A percentile compares a stretch with the other conserved stretches of the same genome.
Evolutionary conservation across 2,888 invertebrate genomes (phyloP).

Genomic region (Nematopogon swammerdamellus): DNA sequence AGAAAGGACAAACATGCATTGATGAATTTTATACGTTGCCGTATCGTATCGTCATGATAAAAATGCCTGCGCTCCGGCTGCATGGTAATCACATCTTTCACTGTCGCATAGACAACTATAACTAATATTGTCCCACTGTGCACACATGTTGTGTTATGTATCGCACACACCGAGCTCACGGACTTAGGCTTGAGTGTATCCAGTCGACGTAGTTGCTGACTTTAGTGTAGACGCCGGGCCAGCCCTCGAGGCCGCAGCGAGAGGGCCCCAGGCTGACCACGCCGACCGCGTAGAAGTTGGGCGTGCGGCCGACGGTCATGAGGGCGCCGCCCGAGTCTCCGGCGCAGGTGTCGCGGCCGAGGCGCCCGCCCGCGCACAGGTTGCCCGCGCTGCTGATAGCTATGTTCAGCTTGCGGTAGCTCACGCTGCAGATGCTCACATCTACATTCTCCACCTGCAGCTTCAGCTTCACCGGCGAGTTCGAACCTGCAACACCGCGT

Average conservation of each 20-base stretch:
- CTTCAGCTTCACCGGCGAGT: slow-evolving; percentile 23
- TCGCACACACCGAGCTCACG: too few species aligned
- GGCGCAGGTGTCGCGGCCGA: slow-evolving; percentile 47
- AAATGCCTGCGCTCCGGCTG: not conserved
- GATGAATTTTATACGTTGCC: not conserved
- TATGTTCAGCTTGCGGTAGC: slow-evolving; percentile 15
- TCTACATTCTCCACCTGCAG: slow-evolving; percentile 30
- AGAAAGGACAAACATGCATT: not conserved
- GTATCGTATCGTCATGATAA: not conserved
- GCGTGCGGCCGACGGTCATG: slow-evolving; percentile 18
- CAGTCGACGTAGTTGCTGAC: slow-evolving; percentile 56
- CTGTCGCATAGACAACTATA: too few species aligned
- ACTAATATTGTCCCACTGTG: too few species aligned
- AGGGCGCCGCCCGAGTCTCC: slow-evolving; percentile 64
- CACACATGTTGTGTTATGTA: too few species aligned
- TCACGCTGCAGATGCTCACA: slow-evolving; percentile 19
- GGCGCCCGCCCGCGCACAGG: slow-evolving; percentile 58
- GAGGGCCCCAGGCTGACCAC: slow-evolving; percentile 28
- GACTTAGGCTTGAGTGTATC: slow-evolving; percentile 39
- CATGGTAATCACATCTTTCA: too few species aligned
- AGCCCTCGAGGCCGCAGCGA: slow-evolving; percentile 27
- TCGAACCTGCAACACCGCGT: slow-evolving; percentile 15
- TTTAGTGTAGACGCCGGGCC: slow-evolving; percentile 62
- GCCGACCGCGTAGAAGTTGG: slow-evolving; percentile 48
- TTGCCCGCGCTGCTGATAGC: slow-evolving; percentile 15